Evolutionary conservation across 1,140 invertebrate species (phyloP), one percentile per base, ranked within the genome.

Genomic region (Euwallacea similis): DNA sequence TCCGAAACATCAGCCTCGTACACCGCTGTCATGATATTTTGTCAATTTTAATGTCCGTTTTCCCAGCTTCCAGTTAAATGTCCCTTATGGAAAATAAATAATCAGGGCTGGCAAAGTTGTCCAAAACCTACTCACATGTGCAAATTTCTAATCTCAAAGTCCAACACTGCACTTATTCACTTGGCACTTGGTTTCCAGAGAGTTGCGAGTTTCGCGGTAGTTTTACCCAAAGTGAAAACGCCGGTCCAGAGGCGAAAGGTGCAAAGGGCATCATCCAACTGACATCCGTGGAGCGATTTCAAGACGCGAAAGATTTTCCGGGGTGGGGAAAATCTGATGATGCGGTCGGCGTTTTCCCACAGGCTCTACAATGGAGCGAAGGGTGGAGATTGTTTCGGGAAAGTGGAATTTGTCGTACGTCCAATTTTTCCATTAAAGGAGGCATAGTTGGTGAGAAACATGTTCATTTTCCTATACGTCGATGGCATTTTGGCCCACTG

Each of bases 321-420:
- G 56, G 44, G 55, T 58, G 65, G 58, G 66, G 58, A 60, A 68
- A 68, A 68, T 68, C 66, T 68, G 66, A 68, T 68, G 66, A 60
- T 60, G 66, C 58, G 58, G 43, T 60, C 21, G 43, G 43, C 56
- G 58, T 68, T 68, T 68, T 68, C 56, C 42, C 66, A 68, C 33
- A 21, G 66, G 42, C 41, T 58, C 15, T 43, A 41, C n/a, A 42
- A 67, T 50, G 42, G 41, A 67, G 41, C 15, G 10, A 59, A 59
- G 15, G 54, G 44, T 44, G 15, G 50, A 55, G 7, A 59, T 42
- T 47, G 42, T 58, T 67, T 43, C 54, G 42, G 41, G 16, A 44
- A 59, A 58, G 42, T 67, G 59, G 42, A 61, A 42, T 61, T 61
- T 43, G 59, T 13, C 59, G 59, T 61, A 43, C 7, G 33, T 21